These are phyloP conservation scores for Choloepus hoffmanni DNA, from an alignment of 2,113 vertebrate species.

Conservation along the genomic window DNA sequence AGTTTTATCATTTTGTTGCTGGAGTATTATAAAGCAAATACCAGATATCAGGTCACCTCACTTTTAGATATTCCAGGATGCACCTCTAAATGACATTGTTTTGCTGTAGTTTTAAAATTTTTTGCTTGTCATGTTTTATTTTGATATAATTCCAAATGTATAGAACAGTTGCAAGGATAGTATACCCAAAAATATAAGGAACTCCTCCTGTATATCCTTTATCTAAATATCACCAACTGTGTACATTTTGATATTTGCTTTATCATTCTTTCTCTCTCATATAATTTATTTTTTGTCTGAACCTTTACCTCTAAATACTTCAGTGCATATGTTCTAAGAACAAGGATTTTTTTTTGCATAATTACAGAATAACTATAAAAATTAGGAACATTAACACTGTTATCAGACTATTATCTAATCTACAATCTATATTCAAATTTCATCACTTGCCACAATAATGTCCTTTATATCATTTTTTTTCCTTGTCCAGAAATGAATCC, in stretches of 20 bases:
- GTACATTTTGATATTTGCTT: constrained; percentile 10
- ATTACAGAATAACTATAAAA: background rate
- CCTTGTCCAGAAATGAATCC: background rate
- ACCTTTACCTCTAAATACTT: constrained; percentile 35
- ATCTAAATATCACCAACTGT: background rate
- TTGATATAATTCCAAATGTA: background rate
- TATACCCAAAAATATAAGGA: background rate
- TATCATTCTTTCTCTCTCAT: background rate
- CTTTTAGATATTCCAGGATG: background rate
- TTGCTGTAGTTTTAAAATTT: background rate
- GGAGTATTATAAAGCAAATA: background rate
- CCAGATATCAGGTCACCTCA: background rate
- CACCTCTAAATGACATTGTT: background rate
- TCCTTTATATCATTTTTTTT: background rate
- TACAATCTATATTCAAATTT: background rate
- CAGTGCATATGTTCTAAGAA: background rate
- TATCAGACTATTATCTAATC: background rate
- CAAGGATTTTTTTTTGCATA: background rate
- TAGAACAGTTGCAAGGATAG: background rate
- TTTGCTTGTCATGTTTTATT: background rate
- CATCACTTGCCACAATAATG: background rate
- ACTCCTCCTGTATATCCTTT: background rate
- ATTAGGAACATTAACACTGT: constrained; percentile 3
- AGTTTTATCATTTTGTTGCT: background rate
- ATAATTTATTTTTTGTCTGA: background rate